phyloP scores from a whole-genome alignment of 2,888 invertebrate species.

The Conops quadrifasciatus region DNA sequence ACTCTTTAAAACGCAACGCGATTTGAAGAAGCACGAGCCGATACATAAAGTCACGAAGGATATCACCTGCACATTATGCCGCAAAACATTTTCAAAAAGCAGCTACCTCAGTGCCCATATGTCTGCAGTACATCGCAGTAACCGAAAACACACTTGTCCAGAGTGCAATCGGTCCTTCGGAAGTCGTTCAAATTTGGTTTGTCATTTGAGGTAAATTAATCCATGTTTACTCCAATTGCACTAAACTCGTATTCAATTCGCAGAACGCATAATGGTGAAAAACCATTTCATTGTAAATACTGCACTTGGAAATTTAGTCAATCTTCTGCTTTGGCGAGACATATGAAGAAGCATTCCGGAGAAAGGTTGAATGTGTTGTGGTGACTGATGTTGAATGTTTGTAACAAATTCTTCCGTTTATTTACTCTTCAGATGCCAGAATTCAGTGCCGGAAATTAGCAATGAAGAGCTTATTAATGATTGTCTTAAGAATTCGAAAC shows the following conservation, averaged over 20 bases:
- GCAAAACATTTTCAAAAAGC: slow-evolving; percentile 50
- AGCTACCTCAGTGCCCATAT: slow-evolving; percentile 50
- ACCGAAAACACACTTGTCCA: slow-evolving; percentile 50
- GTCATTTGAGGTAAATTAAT: slow-evolving; percentile 49
- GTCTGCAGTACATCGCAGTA: slow-evolving; percentile 48
- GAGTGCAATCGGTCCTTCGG: slow-evolving; percentile 52
- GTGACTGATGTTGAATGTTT: too few species aligned
- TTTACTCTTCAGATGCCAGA: too few species aligned
- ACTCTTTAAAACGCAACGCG: slow-evolving; percentile 50
- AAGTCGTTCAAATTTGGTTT: slow-evolving; percentile 51
- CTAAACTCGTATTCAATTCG: not conserved
- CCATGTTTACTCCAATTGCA: not conserved
- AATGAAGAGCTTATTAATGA: slow-evolving; percentile 2
- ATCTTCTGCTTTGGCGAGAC: slow-evolving; percentile 51
- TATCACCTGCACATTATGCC: slow-evolving; percentile 48
- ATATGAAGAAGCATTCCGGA: slow-evolving; percentile 49
- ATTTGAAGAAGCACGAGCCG: slow-evolving; percentile 49
- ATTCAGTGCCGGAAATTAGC: not conserved
- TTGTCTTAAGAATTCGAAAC: slow-evolving; percentile 9
- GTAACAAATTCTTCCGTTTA: too few species aligned
- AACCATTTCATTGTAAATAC: slow-evolving; percentile 50
- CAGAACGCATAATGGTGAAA: slow-evolving; percentile 54
- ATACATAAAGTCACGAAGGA: slow-evolving; percentile 48
- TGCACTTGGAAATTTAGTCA: slow-evolving; percentile 53
- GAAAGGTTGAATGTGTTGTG: slow-evolving; percentile 14